Percentiles rank a stretch among this genome's conserved stretches.
Evolutionary conservation across 2,888 invertebrate genomes (phyloP).

Genomic region (Melikaiella ostensackeni): DNA sequence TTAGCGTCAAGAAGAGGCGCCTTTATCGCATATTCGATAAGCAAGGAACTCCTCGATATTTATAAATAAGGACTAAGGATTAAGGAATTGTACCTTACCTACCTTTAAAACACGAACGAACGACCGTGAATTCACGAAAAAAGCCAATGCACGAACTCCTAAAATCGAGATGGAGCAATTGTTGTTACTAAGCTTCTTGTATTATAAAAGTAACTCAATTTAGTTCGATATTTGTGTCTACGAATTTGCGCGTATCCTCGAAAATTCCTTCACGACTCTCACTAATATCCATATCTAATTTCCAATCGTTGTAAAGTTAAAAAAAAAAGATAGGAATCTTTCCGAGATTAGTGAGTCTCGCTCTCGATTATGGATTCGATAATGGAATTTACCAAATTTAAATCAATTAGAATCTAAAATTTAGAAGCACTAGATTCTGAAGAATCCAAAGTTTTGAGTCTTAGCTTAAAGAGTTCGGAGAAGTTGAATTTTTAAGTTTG

Average conservation of each 20-base stretch:
- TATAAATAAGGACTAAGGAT: neutral
- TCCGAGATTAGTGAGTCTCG: neutral
- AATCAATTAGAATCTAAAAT: neutral
- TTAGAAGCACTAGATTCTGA: neutral
- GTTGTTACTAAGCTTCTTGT: slow-evolving; percentile 29
- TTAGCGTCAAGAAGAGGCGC: slow-evolving; percentile 1
- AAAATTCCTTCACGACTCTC: slow-evolving; percentile 5
- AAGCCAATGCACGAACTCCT: neutral
- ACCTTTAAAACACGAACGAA: neutral
- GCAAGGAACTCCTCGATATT: neutral
- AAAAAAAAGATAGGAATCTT: neutral
- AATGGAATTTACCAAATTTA: neutral
- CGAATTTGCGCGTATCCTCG: slow-evolving; percentile 1
- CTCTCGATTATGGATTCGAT: neutral
- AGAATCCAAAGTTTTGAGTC: neutral
- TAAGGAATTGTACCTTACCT: slow-evolving; percentile 5
- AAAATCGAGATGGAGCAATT: neutral
- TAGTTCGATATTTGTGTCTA: slow-evolving; percentile 25
- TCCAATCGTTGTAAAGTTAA: neutral
- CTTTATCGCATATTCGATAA: slow-evolving; percentile 6
- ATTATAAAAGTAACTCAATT: slow-evolving; percentile 30
- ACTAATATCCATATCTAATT: neutral
- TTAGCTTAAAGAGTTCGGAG: too few species aligned
- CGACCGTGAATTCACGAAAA: neutral
- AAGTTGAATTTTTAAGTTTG: neutral